A percentile compares a stretch with the other conserved stretches of the same genome.
These are phyloP conservation scores for Irena cyanogastra DNA, from an alignment of 2,113 vertebrate species.

Conservation along the genomic window DNA sequence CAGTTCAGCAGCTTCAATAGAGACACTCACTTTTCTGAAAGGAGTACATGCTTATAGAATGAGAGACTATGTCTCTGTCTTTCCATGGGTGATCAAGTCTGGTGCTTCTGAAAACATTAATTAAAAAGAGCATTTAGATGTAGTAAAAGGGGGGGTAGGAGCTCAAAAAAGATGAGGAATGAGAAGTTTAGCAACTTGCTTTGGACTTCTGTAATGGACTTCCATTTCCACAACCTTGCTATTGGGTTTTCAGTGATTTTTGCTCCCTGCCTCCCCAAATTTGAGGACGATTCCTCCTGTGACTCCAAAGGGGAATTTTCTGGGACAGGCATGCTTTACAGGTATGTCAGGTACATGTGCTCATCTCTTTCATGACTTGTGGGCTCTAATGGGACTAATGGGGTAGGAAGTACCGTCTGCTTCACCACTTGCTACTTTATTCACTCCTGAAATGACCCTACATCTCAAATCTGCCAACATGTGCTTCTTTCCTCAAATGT, in stretches of 20 bases:
- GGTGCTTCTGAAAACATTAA: background rate
- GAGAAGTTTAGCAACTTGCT: background rate
- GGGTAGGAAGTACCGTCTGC: background rate
- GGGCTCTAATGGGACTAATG: background rate
- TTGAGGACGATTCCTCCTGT: background rate
- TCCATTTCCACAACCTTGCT: background rate
- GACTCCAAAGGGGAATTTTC: background rate
- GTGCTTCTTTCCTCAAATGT: background rate
- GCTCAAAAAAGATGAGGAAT: background rate
- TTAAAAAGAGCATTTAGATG: background rate
- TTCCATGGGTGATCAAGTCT: background rate
- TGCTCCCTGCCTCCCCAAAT: background rate
- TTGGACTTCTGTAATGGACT: background rate
- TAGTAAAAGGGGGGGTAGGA: background rate
- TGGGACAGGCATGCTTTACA: background rate
- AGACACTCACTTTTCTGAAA: background rate
- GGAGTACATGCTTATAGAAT: background rate
- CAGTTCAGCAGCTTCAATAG: background rate
- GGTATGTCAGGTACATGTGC: background rate
- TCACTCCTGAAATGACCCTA: background rate
- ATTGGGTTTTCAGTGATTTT: background rate
- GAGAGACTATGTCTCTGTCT: background rate
- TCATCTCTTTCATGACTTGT: background rate
- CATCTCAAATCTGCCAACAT: background rate
- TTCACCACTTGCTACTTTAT: background rate